These are phyloP conservation scores for Chloroceryle inda DNA, from an alignment of 2,797 vertebrate species.

Conservation along the genomic window DNA sequence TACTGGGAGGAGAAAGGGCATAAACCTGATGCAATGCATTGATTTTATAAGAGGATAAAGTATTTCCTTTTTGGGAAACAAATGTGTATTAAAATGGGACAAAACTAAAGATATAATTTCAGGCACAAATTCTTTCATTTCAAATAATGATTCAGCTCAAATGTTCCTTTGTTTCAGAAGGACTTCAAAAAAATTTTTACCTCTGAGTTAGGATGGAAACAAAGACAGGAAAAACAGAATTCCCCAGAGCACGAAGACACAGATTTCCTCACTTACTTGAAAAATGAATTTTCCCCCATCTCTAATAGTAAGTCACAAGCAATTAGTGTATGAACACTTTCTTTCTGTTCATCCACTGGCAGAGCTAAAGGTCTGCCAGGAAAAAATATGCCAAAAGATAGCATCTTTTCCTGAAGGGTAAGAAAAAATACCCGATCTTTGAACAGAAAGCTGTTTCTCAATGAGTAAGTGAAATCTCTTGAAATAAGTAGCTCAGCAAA, in stretches of 20 bases:
- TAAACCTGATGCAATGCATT: not conserved
- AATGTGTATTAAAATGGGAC: not conserved
- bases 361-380: not conserved
- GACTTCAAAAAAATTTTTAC: constrained; percentile 26
- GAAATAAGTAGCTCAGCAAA: not conserved
- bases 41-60: not conserved
- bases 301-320: not conserved
- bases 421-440: not conserved
- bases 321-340: not conserved
- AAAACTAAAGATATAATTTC: not conserved
- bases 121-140: not conserved
- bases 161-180: not conserved
- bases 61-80: not conserved
- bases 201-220: constrained; percentile 18
- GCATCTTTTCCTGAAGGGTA: constrained; percentile 13
- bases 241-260: not conserved
- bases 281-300: constrained; percentile 30
- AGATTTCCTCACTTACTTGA: constrained; percentile 44
- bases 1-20: not conserved
- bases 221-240: constrained; percentile 61
- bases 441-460: not conserved
- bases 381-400: not conserved
- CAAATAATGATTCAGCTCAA: too few species aligned
- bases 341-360: not conserved
- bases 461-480: not conserved